phyloP scores from a whole-genome alignment of 2,797 vertebrate genomes.

The Manis crassicaudata region DNA sequence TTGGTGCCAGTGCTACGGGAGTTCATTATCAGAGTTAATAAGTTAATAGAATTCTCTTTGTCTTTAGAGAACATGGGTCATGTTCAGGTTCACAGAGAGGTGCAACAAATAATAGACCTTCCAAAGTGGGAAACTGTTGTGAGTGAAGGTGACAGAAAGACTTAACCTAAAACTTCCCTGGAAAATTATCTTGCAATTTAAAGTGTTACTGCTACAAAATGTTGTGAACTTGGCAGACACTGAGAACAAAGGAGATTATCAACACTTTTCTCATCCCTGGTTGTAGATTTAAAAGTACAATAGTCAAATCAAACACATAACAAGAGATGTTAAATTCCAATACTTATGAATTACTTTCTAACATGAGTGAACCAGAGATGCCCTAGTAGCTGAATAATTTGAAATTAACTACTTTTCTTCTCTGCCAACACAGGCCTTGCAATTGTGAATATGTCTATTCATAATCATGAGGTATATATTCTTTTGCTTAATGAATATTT shows the following conservation, averaged over 20 bases:
- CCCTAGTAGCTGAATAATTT: not conserved
- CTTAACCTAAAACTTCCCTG: not conserved
- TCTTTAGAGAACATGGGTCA: not conserved
- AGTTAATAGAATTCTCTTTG: not conserved
- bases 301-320: not conserved
- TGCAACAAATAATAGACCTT: not conserved
- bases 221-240: not conserved
- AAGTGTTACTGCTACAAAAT: not conserved
- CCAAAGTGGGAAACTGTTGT: not conserved
- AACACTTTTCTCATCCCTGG: not conserved
- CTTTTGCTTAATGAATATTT: not conserved
- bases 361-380: not conserved
- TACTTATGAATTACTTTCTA: not conserved
- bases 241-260: not conserved
- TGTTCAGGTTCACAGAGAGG: not conserved
- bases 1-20: not conserved
- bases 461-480: not conserved
- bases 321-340: not conserved
- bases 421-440: not conserved
- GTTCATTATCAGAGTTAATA: not conserved
- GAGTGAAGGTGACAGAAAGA: not conserved
- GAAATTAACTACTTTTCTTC: not conserved
- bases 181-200: not conserved
- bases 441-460: not conserved
- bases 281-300: constrained; percentile 17